phyloP scores from a whole-genome alignment of 2,888 invertebrate genomes.

The Rhagophthalmus giganteus region DNA sequence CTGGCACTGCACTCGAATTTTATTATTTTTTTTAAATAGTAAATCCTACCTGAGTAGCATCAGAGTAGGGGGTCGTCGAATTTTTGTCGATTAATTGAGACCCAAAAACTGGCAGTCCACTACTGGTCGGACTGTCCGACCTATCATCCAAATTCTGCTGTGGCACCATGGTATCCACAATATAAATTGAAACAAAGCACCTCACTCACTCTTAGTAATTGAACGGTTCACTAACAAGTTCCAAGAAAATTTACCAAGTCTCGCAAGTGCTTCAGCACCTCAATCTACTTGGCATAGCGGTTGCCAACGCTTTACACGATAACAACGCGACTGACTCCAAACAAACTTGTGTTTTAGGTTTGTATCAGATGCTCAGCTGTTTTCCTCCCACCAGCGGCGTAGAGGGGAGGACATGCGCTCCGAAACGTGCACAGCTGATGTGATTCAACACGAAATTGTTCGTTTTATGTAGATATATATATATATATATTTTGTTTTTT shows the following conservation, averaged over 20 bases:
- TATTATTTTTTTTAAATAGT: too few relatives aligned
- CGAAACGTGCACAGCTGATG: constrained; percentile 45
- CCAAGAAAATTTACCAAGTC: constrained; percentile 46
- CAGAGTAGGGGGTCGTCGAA: constrained; percentile 94
- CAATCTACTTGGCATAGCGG: constrained; percentile 49
- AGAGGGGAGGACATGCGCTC: constrained; percentile 33
- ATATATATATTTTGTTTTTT: too few relatives aligned
- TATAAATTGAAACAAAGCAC: constrained; percentile 11
- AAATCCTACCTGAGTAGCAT: constrained; percentile 89
- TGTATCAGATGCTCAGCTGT: constrained; percentile 56
- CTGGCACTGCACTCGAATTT: constrained; percentile 11
- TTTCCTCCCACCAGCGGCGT: constrained; percentile 42
- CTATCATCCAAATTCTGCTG: constrained; percentile 62
- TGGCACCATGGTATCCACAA: constrained; percentile 68
- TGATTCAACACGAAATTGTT: constrained; percentile 36
- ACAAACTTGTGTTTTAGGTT: constrained; percentile 57
- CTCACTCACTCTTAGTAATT: constrained; percentile 20
- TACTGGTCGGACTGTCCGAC: constrained; percentile 57
- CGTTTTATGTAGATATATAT: too few relatives aligned
- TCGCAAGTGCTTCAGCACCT: constrained; percentile 48
- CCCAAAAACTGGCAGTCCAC: constrained; percentile 78
- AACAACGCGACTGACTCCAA: constrained; percentile 63
- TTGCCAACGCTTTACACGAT: constrained; percentile 52
- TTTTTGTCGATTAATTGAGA: constrained; percentile 88
- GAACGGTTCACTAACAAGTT: constrained; percentile 27